Conservation (phyloP, 64 coral and sea anemone species). For the Exaiptasia diaphana region DNA sequence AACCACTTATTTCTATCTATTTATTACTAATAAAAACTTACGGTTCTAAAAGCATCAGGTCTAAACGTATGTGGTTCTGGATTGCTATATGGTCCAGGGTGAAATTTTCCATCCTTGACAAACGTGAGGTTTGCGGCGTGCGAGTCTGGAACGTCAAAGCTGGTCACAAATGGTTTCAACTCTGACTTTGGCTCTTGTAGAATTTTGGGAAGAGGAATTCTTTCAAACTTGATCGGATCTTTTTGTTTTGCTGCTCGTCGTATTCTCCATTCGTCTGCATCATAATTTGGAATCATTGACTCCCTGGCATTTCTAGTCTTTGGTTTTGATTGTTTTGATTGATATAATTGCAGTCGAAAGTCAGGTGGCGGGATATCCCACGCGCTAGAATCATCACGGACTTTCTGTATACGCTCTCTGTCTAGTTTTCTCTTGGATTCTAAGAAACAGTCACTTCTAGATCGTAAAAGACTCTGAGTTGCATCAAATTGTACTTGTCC, state of each 20-base stretch:
- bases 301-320: constrained; percentile 60
- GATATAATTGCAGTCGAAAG: constrained; percentile 79
- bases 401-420: constrained; percentile 1
- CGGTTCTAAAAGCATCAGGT: constrained; percentile 86
- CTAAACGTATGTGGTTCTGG: constrained; percentile 81
- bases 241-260: constrained; percentile 40
- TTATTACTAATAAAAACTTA: constrained; percentile 8
- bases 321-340: constrained; percentile 75
- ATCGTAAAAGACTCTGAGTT: constrained; percentile 57
- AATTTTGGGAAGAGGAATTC: constrained; percentile 73
- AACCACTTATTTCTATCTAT: background rate
- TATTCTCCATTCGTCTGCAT: constrained; percentile 63
- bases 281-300: constrained; percentile 60
- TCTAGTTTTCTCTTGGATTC: constrained; percentile 63
- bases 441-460: constrained; percentile 78
- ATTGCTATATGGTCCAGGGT: constrained; percentile 47
- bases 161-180: constrained; percentile 51
- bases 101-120: constrained; percentile 66
- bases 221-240: constrained; percentile 58
- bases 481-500: constrained; percentile 64
- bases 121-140: constrained; percentile 54
- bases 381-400: constrained; percentile 28
- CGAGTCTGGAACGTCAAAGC: constrained; percentile 62
- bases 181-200: constrained; percentile 34
- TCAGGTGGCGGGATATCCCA: constrained; percentile 80